Percentiles rank a stretch among this genome's conserved stretches.
These are phyloP conservation scores for Tupiocoris notatus DNA, from an alignment of 2,888 invertebrate genomes.

Conservation along the genomic window DNA sequence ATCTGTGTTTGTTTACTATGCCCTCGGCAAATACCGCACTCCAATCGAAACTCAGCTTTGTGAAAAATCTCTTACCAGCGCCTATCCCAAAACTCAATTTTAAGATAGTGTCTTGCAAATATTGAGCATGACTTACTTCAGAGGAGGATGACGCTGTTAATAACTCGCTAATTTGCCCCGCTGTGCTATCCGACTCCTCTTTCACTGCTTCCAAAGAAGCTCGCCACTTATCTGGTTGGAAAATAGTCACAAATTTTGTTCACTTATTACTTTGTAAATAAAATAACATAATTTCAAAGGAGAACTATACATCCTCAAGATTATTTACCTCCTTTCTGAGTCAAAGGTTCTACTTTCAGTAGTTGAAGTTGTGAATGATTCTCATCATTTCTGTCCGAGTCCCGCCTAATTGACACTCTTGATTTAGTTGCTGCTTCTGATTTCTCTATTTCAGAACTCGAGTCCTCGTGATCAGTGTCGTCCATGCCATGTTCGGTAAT, in stretches of 20 bases:
- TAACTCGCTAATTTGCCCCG: conserved; percentile 12
- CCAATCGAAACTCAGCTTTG: no score
- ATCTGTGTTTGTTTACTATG: no score
- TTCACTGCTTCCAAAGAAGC: conserved; percentile 17
- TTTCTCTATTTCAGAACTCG: background rate
- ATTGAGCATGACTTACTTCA: background rate
- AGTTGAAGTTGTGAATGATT: background rate
- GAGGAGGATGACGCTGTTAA: conserved; percentile 15
- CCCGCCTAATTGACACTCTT: background rate
- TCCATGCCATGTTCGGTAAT: background rate
- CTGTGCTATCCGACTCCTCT: conserved; percentile 26
- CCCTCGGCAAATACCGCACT: no score
- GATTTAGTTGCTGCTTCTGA: background rate
- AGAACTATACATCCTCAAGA: no score
- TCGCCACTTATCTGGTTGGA: conserved; percentile 23
- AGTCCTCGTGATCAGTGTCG: background rate
- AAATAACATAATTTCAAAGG: no score
- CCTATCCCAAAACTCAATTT: no score
- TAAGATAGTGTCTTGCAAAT: no score
- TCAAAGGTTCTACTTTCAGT: conserved; percentile 1
- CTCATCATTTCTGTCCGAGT: background rate
- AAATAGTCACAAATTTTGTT: no score
- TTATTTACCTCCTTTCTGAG: conserved; percentile 16
- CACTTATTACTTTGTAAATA: no score
- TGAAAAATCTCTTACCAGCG: no score